Evolutionary conservation across 2,888 invertebrate genomes (phyloP).

Genomic region (Standfussiana lucernea): DNA sequence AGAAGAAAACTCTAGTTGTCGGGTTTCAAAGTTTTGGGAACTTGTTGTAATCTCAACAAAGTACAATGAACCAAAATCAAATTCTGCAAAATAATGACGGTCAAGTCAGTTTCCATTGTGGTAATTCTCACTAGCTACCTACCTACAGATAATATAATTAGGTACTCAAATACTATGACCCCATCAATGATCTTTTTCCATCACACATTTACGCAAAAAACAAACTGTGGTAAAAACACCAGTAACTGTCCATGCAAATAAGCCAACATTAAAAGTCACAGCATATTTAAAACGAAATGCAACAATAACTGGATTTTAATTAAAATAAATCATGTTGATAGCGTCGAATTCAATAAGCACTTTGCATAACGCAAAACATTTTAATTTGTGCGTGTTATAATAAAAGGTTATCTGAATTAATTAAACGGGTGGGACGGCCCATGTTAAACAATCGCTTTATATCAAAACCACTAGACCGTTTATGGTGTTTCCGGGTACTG

Average conservation of each 20-base stretch:
- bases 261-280: not conserved
- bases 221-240: conserved; percentile 21
- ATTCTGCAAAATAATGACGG: not conserved
- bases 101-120: not conserved
- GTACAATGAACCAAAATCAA: not conserved
- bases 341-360: conserved; percentile 59
- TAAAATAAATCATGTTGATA: conserved; percentile 55
- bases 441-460: conserved; percentile 52
- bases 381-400: conserved; percentile 65
- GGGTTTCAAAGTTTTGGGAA: not conserved
- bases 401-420: conserved; percentile 66
- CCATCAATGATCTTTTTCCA: not conserved
- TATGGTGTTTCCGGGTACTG: conserved; percentile 33
- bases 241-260: conserved; percentile 7
- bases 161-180: not conserved
- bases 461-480: conserved; percentile 61
- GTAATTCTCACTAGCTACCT: not conserved
- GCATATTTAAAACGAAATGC: conserved; percentile 37
- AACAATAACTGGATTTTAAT: conserved; percentile 58
- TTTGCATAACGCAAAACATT: conserved; percentile 63
- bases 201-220: not conserved
- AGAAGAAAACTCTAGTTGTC: too few relatives aligned
- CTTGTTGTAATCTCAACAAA: not conserved
- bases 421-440: conserved; percentile 54
- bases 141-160: not conserved